phyloP scores from a whole-genome alignment of 2,888 invertebrate genomes.

The Mantis religiosa region DNA sequence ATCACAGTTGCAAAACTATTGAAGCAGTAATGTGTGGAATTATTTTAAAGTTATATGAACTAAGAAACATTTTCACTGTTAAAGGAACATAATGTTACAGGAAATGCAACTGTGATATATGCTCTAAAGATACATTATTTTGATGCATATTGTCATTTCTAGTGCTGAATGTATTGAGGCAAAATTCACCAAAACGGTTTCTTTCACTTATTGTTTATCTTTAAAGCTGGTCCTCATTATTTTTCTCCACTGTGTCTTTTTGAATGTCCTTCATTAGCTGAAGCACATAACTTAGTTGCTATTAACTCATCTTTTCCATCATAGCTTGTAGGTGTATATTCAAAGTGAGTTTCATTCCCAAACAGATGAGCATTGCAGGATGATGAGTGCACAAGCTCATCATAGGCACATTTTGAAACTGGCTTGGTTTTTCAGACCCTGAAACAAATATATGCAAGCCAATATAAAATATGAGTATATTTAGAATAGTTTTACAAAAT shows the following conservation, averaged over 20 bases:
- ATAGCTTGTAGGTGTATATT: background rate
- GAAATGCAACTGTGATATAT: background rate
- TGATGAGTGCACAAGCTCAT: background rate
- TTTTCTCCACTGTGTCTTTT: background rate
- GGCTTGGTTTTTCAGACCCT: background rate
- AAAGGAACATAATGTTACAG: background rate
- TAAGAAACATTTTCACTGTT: background rate
- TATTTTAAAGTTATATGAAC: background rate
- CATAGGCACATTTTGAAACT: background rate
- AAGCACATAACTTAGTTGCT: background rate
- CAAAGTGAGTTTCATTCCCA: background rate
- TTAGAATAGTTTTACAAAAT: too few species aligned
- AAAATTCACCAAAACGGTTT: background rate
- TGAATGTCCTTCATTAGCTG: background rate
- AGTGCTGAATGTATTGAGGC: background rate
- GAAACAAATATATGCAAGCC: background rate
- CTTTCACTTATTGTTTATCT: background rate
- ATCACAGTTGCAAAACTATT: background rate
- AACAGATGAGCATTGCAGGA: background rate
- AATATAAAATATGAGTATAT: too few species aligned
- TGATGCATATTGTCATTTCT: background rate
- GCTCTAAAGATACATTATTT: background rate
- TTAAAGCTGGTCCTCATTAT: background rate
- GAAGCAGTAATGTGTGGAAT: background rate
- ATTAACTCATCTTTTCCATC: background rate